Base-by-base conservation (phyloP, 2,888 invertebrate species). In the Stenodema calcarata region DNA sequence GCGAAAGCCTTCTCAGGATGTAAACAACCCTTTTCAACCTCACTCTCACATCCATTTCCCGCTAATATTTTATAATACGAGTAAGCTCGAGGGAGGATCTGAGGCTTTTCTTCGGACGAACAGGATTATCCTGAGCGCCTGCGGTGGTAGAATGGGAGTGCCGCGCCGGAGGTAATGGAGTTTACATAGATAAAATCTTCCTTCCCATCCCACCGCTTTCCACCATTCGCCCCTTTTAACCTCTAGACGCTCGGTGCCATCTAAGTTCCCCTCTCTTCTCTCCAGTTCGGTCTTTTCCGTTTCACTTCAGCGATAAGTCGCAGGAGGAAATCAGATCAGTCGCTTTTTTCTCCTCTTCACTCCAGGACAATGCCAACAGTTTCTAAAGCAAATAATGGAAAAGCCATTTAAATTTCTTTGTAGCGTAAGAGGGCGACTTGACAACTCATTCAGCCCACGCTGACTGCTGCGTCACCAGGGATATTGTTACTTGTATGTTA, bases 111-210 rank as follows among this genome's bases (percentile, higher is more conserved):
- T 78, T 78, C 16, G 78, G 78, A 44, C 42, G 78, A 78, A 47
- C 44, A 28, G 44, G 42, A 78, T 78, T 78, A 78, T 78, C 47
- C 78, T 78, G 41, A 42, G 41, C 27, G 14, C 18, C 78, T n/a
- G 18, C 27, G 11, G 23, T 62, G 62, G 62, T 18, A 12, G 62
- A 11, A 47, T 23, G 23, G 78, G 23, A 2, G 44, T 23, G 30
- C 78, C 16, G 18, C 70, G 54, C 70, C 28, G 54, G 54, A 80
- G 80, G 80, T 80, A 80, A 80, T 80, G 80, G 80, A 80, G 62
- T 80, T 80, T 80, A 80, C 80, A 50, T 80, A 80, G 80, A 54
- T 50, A 80, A 80, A 80, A 80, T 80, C 50, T 54, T 54, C 23
- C 44, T 42, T 14, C 78, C 44, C 70, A 27, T 27, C 18, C 27